Evolutionary conservation across 1,140 invertebrate genomes (phyloP).

Genomic region (Venturia canescens): DNA sequence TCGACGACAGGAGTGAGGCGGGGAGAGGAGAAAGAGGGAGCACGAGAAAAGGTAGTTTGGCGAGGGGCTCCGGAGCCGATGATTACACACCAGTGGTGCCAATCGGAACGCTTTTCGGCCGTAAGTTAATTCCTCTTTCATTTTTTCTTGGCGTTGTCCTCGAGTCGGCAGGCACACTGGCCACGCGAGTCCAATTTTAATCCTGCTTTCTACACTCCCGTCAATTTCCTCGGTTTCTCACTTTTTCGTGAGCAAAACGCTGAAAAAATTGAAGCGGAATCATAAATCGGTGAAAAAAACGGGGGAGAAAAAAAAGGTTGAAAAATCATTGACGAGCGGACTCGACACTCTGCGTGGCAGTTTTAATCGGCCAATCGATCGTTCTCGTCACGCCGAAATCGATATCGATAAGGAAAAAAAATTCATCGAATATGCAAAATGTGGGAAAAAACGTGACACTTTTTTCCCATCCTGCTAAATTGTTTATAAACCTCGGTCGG

Average conservation of each 20-base stretch:
- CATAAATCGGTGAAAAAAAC: background rate
- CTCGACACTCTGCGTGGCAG: background rate
- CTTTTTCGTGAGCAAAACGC: background rate
- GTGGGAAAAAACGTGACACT: too few relatives aligned
- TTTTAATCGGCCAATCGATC: conserved; percentile 15
- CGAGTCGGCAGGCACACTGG: background rate
- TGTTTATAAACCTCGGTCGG: conserved; percentile 37
- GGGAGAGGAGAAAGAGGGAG: background rate
- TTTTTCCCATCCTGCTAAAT: background rate
- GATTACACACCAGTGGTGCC: conserved; percentile 33
- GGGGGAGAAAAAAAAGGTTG: background rate
- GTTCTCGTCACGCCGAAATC: background rate
- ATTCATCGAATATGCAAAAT: background rate
- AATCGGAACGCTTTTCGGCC: conserved; percentile 21
- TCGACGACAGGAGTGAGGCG: conserved; percentile 19
- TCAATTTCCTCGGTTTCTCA: background rate
- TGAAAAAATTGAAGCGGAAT: background rate
- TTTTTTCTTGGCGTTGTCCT: background rate
- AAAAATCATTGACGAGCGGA: background rate
- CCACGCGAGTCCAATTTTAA: conserved; percentile 33
- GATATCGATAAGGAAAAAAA: background rate
- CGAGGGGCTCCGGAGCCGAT: background rate
- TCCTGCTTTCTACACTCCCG: background rate
- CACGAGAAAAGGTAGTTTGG: background rate
- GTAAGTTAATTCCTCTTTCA: background rate